Percentiles rank a stretch among this genome's conserved stretches.
These are phyloP conservation scores for Lasioglossum marginatum DNA, from an alignment of 2,888 invertebrate species.

Conservation along the genomic window DNA sequence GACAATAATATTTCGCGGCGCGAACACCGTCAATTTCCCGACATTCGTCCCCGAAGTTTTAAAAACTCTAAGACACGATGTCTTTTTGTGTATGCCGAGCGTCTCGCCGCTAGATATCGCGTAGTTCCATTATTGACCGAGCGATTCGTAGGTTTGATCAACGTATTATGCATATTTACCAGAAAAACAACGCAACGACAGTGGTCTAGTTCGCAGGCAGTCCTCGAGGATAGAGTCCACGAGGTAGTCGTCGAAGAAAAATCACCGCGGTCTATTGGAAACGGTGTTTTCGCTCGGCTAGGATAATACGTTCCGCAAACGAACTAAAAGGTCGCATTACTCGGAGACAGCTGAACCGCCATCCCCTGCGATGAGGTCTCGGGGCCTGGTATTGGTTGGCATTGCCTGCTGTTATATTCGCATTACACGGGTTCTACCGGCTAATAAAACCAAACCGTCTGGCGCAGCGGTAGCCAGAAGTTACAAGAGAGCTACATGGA, in stretches of 20 bases:
- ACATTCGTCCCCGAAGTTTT: background rate
- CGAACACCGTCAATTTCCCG: background rate
- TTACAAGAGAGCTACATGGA: slow-evolving; percentile 40
- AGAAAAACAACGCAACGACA: background rate
- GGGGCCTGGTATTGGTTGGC: slow-evolving; percentile 34
- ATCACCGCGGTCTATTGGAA: slow-evolving; percentile 11
- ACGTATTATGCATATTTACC: slow-evolving; percentile 7
- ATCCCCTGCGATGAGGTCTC: slow-evolving; percentile 7
- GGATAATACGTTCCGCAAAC: slow-evolving; percentile 35
- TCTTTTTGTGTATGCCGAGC: background rate
- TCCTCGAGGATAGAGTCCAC: background rate
- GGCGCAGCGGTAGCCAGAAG: slow-evolving; percentile 38
- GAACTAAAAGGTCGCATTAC: slow-evolving; percentile 26
- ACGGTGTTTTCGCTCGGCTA: slow-evolving; percentile 5
- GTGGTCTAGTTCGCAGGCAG: background rate
- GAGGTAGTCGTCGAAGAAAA: background rate
- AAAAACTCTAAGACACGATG: background rate
- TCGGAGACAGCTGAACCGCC: slow-evolving; percentile 14
- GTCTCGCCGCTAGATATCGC: background rate
- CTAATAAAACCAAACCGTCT: slow-evolving; percentile 59
- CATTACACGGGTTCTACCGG: slow-evolving; percentile 44
- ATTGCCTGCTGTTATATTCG: slow-evolving; percentile 37
- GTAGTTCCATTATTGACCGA: background rate
- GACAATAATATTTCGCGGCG: too few relatives aligned
- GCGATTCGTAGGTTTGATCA: background rate